Base-by-base conservation (phyloP, 1,140 invertebrate genomes). In the Diachasma alloeum region DNA sequence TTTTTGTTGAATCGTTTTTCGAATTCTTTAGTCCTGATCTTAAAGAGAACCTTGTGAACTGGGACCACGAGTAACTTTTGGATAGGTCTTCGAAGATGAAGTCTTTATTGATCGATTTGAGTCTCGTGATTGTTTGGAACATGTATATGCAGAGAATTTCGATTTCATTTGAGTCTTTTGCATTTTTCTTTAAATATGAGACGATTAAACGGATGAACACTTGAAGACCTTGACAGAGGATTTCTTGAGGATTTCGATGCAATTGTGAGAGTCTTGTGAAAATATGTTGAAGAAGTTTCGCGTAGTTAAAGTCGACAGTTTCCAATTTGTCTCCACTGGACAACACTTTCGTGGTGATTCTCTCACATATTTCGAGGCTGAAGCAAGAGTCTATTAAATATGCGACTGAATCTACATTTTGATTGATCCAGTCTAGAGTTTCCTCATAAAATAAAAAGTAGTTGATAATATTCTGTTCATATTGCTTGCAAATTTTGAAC, bases 31-130 rank as follows among this genome's bases (percentile, higher is more conserved):
- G 85, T 1, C 92, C 91, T 76, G 90, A 87, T 84, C 93, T 94
- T 26, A 95, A 86, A 46, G 91, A 91, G 53, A 90, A 90, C 85
- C 93, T 92, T 71, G 91, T 92, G 81, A 93, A 94, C 69, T 92
- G 92, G 17, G 92, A 88, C 92, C 94, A 94, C 6, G 91, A 90
- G 44, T 91, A 86, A 83, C 91, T 92, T 75, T 90, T 90, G 44
- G 81, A 90, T 2, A 93, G 75, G 77, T 89, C 86, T 44, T 89
- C 87, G 76, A 90, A 91, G 5, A 86, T 82, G 31, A 88, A 83
- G 66, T 88, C 85, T 48, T 88, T 66, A 0, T 85, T 77, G 8
- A 79, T 79, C 0, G 83, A 73, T 81, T 85, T 87, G 63, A 87
- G 87, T 26, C 81, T 42, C 26, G 83, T 67, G 0, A 85, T 78